These are phyloP conservation scores for Siniperca obscura DNA, from an alignment of 2,797 vertebrate genomes.

Conservation along the genomic window DNA sequence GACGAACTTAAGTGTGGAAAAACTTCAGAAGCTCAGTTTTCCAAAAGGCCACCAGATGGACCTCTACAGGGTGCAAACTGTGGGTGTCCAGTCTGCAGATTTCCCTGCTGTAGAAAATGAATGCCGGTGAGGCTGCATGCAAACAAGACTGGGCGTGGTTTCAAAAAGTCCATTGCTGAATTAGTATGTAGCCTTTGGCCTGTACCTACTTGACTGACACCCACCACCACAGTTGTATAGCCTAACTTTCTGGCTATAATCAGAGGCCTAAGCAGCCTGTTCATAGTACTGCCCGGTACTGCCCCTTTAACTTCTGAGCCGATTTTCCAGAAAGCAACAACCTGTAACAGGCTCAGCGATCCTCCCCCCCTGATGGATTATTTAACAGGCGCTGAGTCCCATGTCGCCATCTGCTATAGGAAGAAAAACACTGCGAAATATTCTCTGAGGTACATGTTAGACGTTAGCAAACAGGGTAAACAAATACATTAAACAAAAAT, in stretches of 20 bases:
- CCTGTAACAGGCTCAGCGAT: slow-evolving; percentile 74
- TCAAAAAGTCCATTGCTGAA: slow-evolving; percentile 14
- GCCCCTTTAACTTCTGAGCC: slow-evolving; percentile 84
- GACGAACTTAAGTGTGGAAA: background rate
- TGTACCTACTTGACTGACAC: background rate
- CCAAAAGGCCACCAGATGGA: slow-evolving; percentile 67
- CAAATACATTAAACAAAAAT: background rate
- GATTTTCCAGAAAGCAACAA: slow-evolving; percentile 73
- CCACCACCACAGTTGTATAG: background rate
- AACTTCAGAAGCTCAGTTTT: slow-evolving; percentile 14
- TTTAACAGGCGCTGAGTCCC: slow-evolving; percentile 83
- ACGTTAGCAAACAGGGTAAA: slow-evolving; percentile 11
- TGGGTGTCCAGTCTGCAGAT: slow-evolving; percentile 1
- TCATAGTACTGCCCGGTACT: slow-evolving; percentile 66
- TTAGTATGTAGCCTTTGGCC: background rate
- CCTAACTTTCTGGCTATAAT: slow-evolving; percentile 3
- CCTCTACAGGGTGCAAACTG: slow-evolving; percentile 21
- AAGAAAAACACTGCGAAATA: slow-evolving; percentile 64
- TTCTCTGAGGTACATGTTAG: slow-evolving; percentile 41
- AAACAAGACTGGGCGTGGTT: slow-evolving; percentile 26
- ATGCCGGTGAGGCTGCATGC: slow-evolving; percentile 8
- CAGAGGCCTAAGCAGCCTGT: background rate
- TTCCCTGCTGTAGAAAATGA: slow-evolving; percentile 36
- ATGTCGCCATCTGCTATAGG: slow-evolving; percentile 77
- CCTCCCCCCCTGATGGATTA: slow-evolving; percentile 87